Evolutionary conservation across 2,888 invertebrate genomes (phyloP).

Genomic region (Sphaerophoria rueppellii): DNA sequence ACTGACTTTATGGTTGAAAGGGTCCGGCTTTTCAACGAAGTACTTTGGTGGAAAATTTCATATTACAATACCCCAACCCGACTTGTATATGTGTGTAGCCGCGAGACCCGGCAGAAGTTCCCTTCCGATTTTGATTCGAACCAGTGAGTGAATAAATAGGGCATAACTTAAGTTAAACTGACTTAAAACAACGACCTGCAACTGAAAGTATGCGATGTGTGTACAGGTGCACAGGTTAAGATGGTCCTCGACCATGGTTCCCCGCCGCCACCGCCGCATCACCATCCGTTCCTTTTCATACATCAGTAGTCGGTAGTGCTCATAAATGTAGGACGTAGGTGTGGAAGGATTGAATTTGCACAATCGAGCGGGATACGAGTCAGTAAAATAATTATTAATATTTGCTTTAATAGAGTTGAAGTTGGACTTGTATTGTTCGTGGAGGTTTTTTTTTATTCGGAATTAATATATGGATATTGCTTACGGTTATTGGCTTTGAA

Average conservation of each 20-base stretch:
- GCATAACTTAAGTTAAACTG: conserved; percentile 46
- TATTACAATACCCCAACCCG: conserved; percentile 22
- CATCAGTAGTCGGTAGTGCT: too few species aligned
- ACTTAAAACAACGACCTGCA: conserved; percentile 32
- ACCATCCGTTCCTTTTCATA: too few species aligned
- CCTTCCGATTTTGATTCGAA: conserved; percentile 16
- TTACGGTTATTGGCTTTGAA: conserved; percentile 21
- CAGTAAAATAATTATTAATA: conserved; percentile 59
- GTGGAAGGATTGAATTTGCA: conserved; percentile 32
- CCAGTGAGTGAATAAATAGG: conserved; percentile 44
- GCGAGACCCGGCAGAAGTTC: neutral
- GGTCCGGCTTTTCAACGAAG: neutral
- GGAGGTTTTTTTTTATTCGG: conserved; percentile 24
- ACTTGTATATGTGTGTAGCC: neutral
- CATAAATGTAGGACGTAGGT: neutral
- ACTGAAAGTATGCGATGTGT: neutral
- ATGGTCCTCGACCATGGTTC: neutral
- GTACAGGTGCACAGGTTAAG: neutral
- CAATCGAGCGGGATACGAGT: conserved; percentile 12
- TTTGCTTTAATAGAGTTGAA: conserved; percentile 55
- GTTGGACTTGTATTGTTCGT: conserved; percentile 54
- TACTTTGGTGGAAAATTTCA: conserved; percentile 23
- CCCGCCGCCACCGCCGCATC: neutral
- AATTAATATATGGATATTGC: conserved; percentile 43
- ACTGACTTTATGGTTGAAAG: too few species aligned